Base-by-base conservation (phyloP, 2,113 vertebrate species). In the Channa maculata region DNA sequence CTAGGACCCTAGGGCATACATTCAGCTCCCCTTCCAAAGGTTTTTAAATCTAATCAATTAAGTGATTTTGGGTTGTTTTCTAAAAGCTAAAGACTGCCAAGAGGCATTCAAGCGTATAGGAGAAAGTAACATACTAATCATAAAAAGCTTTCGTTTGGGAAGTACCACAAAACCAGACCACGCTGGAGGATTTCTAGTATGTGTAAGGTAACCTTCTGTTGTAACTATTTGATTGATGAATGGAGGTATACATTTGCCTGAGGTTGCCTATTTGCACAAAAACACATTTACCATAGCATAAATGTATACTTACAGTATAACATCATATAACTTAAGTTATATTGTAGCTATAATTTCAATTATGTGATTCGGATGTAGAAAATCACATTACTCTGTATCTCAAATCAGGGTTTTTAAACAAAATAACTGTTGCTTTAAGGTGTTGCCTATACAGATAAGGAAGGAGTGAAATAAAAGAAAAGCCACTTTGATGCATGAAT, bases 31-130 rank as follows among this genome's bases (percentile, higher is more conserved):
- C 74, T 82, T 67, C 83, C 61, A 79, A 59, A 82, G 62, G 70
- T 71, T 76, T 68, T 75, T 55, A 50, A 71, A 78, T 81, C 60
- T 65, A 54, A 37, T 66, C 81, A 80, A 74, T 82, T 78, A 80
- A 84, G 82, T 83, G 44, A 75, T 85, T 88, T 71, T 46, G 38
- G 62, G 63, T 64, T 77, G 67, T 88, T 91, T 88, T 83, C 58
- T 70, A 43, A 84, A 67, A 70, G 71, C 62, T 75, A 11, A 39
- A 66, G 58, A 79, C 68, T 72, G 64, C 77, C 73, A 68, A n/a
- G 62, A 78, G 49, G 63, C 68, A 73, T 71, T 73, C 55, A 38
- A 70, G 76, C 59, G 11, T 63, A 11, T 54, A 48, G 34, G 53
- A 71, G 70, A 58, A 64, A 69, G 75, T 83, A 75, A 76, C 49